Base-by-base conservation (phyloP, 2,888 invertebrate species). In the Epinotia brunnichana region DNA sequence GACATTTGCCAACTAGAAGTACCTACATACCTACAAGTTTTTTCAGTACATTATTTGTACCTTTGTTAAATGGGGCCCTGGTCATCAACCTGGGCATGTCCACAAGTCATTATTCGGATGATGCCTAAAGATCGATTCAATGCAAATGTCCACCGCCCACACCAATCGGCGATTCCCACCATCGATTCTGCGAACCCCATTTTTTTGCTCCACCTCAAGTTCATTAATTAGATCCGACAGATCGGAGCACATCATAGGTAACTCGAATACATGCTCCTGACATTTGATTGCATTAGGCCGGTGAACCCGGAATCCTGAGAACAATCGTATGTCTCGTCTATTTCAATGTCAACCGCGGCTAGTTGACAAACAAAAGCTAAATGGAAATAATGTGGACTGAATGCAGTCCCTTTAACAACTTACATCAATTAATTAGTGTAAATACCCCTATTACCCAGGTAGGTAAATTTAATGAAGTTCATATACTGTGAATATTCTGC, bases 281-380 rank as follows among this genome's bases (percentile, higher is more conserved):
- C 91, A 92, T 92, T 92, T 91, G 79, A 84, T 80, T 74, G 75
- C 80, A 78, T 83, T 84, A 83, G 82, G 86, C 81, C 82, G 77
- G 85, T 89, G 90, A 91, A 91, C 90, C 91, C 91, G 91, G 91
- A 91, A 90, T 90, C 82, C 84, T 81, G 77, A 83, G 78, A 77
- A 80, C 81, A 84, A 85, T 82, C 63, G 57, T 63, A 63, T 53
- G 51, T 63, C 63, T 69, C 63, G 69, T 63, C 73, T 73, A 73
- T 73, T 59, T 69, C 63, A 73, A 73, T 73, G 73, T 59, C 68
- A 69, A 63, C 73, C 57, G 19, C 57, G 19, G 69, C 54, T 66
- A 62, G 69, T 29, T 57, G 63, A 24, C 63, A 73, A 63, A n/a
- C n/a, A n/a, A n/a, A n/a, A n/a, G n/a, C n/a, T 24, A 63, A 62